Conservation (phyloP, 2,888 invertebrate genomes). For the Parnassius glacialis region DNA sequence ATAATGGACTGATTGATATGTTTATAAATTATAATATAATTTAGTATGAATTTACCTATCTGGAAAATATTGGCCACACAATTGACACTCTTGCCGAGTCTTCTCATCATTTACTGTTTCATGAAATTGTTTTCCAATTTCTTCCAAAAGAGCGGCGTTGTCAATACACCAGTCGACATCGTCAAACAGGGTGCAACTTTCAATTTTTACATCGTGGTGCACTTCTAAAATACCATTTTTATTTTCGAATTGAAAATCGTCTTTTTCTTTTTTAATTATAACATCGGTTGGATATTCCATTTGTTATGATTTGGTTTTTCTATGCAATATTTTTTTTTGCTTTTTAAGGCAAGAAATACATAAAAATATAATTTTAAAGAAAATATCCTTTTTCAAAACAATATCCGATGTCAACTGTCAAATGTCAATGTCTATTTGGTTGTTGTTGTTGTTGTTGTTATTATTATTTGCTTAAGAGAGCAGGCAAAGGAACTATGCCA, state of each 20-base stretch:
- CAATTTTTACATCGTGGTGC: conserved; percentile 32
- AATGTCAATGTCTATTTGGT: too few relatives aligned
- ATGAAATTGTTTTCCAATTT: conserved; percentile 4
- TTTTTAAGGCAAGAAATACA: too few relatives aligned
- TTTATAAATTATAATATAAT: not conserved
- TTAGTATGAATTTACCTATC: conserved; percentile 4
- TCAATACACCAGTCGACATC: conserved; percentile 19
- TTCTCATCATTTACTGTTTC: conserved; percentile 1
- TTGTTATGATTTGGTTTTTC: not conserved
- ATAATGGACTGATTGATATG: too few relatives aligned
- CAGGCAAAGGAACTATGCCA: too few relatives aligned
- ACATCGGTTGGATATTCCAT: conserved; percentile 11
- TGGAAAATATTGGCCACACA: not conserved
- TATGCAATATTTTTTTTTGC: not conserved
- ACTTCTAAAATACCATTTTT: not conserved
- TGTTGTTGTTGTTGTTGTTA: too few relatives aligned
- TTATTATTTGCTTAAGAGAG: too few relatives aligned
- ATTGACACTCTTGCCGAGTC: conserved; percentile 1
- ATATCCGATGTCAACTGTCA: too few relatives aligned
- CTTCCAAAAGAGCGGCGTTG: conserved; percentile 7
- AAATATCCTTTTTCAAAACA: too few relatives aligned
- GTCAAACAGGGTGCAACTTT: conserved; percentile 16
- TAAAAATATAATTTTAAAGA: too few relatives aligned
- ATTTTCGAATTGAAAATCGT: not conserved
- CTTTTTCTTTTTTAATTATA: conserved; percentile 20